Evolutionary conservation across 2,113 vertebrate genomes (phyloP), one percentile per base, ranked within the genome.

Genomic region (Centropristis striata): DNA sequence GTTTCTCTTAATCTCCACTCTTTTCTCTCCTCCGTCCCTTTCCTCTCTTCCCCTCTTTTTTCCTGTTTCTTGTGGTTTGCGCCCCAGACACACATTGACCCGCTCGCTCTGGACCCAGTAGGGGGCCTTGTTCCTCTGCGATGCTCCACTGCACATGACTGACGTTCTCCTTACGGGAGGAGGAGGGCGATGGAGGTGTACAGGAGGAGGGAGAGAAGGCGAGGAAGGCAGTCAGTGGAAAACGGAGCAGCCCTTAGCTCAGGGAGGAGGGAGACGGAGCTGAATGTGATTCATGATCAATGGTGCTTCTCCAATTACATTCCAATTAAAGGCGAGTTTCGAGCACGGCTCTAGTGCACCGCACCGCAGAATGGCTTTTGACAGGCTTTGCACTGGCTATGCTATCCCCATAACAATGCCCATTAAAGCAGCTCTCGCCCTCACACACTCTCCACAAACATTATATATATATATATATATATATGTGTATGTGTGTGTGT

Each of bases 141-240:
- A 67, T 89, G 91, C 93, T 92, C 83, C 90, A 81, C 83, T 93
- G 93, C 94, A 94, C 94, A 94, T 92, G 92, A 94, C 91, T 91
- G 94, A 90, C 93, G 68, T 82, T 81, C 88, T 92, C 85, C 87
- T 87, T 83, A 90, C 79, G 91, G 87, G 88, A 78, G 75, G 23
- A 82, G 60, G 63, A 54, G 58, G 20, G 25, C 49, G n/a, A 63
- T n/a, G 42, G 72, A 28, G 76, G 81, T 41, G 8, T 46, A 71
- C 4, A 16, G 41, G 66, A 37, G 49, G 74, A 61, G 78, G 63
- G 55, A 50, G 6, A 36, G 20, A 39, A 54, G 44, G 49, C 32
- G 39, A 51, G 73, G 53, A 51, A 88, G 75, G 68, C 79, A 72
- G 59, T 67, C 44, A 85, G 79, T 69, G 83, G 76, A 76, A 83